Evolutionary conservation across 2,113 vertebrate species (phyloP).

Genomic region (Proteles cristata): DNA sequence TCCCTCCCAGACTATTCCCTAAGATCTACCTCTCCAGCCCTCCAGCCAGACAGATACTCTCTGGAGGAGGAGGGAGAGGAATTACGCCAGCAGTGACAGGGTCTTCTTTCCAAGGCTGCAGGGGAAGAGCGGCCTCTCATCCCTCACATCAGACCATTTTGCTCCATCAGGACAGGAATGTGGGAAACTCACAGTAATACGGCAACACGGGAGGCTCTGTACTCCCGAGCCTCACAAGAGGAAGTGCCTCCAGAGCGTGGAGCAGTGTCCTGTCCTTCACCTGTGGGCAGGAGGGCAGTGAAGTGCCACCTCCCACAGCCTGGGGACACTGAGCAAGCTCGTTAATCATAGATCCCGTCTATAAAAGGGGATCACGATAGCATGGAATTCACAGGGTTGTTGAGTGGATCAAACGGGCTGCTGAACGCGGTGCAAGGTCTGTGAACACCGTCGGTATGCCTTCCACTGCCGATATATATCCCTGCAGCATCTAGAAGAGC

Average conservation of each 20-base stretch:
- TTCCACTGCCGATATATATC: not conserved
- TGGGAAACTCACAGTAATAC: not conserved
- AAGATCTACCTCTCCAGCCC: not conserved
- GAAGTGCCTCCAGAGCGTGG: not conserved
- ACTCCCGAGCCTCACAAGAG: not conserved
- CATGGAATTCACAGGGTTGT: not conserved
- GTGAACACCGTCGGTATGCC: too few species aligned
- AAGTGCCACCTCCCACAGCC: not conserved
- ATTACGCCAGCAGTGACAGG: not conserved
- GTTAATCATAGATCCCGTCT: not conserved
- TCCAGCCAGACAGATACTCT: not conserved
- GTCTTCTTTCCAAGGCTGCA: not conserved
- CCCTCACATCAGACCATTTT: not conserved
- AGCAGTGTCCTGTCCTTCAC: not conserved
- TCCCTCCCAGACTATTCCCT: not conserved
- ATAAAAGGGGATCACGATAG: not conserved
- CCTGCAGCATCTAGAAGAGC: not conserved
- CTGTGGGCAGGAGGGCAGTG: too few species aligned
- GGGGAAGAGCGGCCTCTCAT: rapidly evolving
- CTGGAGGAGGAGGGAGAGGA: not conserved
- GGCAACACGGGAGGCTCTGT: not conserved
- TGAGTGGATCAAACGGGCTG: not conserved
- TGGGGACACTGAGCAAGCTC: not conserved
- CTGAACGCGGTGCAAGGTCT: not conserved
- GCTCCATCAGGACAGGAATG: not conserved